A percentile compares a stretch with the other conserved stretches of the same genome.
phyloP scores from a whole-genome alignment of 2,113 vertebrate species.

The Microtus ochrogaster region DNA sequence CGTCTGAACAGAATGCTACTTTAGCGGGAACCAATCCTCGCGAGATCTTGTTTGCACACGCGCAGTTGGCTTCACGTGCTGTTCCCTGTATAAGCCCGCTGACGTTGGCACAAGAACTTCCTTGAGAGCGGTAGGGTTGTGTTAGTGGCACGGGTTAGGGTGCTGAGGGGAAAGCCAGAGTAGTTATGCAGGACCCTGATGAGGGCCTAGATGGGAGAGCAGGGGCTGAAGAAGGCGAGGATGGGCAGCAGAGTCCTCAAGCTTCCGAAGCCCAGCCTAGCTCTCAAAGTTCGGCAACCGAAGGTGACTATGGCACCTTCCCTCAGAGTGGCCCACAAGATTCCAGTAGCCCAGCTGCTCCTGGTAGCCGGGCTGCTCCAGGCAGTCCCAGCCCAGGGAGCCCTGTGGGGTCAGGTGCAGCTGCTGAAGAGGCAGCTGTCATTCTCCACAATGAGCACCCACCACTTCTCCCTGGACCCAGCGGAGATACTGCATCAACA shows the following conservation, averaged over 20 bases:
- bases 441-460: neutral
- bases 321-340: neutral
- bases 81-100: neutral
- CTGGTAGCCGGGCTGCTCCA: neutral
- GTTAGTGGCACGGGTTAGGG: neutral
- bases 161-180: too few relatives aligned
- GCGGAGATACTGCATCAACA: neutral
- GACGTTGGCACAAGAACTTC: too few relatives aligned
- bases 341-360: neutral
- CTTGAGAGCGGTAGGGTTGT: too few relatives aligned
- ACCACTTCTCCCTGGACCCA: neutral
- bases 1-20: neutral
- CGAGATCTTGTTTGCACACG: neutral
- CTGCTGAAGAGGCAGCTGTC: neutral
- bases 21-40: neutral
- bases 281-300: neutral
- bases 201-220: neutral
- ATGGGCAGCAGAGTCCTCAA: neutral
- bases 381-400: neutral
- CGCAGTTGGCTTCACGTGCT: neutral
- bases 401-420: too few relatives aligned
- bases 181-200: neutral
- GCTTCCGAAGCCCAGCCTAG: neutral
- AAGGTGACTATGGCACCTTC: neutral
- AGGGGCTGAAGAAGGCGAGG: neutral